phyloP scores from a whole-genome alignment of 53 echinoderm and acorn worm genomes.

The Henricia sp. region DNA sequence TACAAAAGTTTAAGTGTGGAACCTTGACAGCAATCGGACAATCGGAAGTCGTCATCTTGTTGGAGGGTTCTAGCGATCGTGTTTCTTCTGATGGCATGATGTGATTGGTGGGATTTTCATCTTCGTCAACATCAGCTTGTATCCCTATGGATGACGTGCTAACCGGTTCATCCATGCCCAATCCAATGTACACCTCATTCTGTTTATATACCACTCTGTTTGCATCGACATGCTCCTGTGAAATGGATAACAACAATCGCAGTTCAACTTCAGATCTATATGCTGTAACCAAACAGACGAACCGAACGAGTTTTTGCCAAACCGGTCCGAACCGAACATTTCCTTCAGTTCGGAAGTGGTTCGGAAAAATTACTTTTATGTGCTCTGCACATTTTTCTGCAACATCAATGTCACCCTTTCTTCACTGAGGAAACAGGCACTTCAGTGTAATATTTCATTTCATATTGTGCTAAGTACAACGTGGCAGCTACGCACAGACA shows the following conservation, averaged over 20 bases:
- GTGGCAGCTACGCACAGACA: too few relatives aligned
- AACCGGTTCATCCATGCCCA: not conserved
- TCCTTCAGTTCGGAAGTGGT: too few relatives aligned
- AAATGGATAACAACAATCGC: not conserved
- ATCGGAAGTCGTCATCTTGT: not conserved
- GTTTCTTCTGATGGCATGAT: not conserved
- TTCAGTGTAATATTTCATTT: too few relatives aligned
- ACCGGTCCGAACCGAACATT: too few relatives aligned
- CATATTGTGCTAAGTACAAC: too few relatives aligned
- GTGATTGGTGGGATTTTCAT: not conserved
- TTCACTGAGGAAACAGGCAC: too few relatives aligned
- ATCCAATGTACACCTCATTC: not conserved
- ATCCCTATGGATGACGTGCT: not conserved
- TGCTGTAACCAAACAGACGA: too few relatives aligned
- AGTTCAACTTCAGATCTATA: too few relatives aligned
- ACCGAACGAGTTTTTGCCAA: too few relatives aligned
- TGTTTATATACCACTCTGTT: not conserved
- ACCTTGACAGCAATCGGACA: not conserved
- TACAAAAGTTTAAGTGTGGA: not conserved
- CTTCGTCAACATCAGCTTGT: not conserved
- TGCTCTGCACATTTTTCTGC: too few relatives aligned
- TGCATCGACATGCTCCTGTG: not conserved
- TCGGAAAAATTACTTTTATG: too few relatives aligned
- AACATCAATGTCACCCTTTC: too few relatives aligned
- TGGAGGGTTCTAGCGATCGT: not conserved